Base-by-base conservation (phyloP, 2,888 invertebrate genomes). In the Hedychridium roseum region DNA sequence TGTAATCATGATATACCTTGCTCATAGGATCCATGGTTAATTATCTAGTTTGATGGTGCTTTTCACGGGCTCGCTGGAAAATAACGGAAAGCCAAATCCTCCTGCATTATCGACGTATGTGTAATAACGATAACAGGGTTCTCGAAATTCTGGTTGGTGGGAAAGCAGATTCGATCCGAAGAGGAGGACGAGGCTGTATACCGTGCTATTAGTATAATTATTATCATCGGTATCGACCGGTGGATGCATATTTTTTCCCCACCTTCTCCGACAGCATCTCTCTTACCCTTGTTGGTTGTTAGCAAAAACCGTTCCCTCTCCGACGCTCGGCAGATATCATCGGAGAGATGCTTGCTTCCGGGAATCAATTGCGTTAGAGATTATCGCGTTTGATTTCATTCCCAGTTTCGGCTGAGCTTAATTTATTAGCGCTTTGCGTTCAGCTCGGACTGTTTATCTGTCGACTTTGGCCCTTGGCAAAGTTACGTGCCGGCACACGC, bases 311-410 rank as follows among this genome's bases (percentile, higher is more conserved):
- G 37, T 48, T 37, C 31, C 30, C 17, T 36, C 15, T 40, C 41
- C 31, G 16, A 35, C 34, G 17, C 30, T 15, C 21, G n/a, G 4
- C 14, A 12, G 6, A 37, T 44, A 53, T 31, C 46, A 37, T 45
- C 47, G 55, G 43, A 39, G 47, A 54, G 54, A 49, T 56, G 58
- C 60, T 62, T 61, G 57, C 50, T 55, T 43, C 52, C 36, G 48
- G 50, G 54, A 64, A 69, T 68, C 68, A 66, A 69, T 67, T 62
- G 64, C 62, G 54, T 62, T 60, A 48, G 65, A 69, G 72, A 71
- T 72, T 68, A 72, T 61, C 51, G 53, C 60, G 59, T 69, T 70
- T 66, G 69, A 71, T 71, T 70, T 65, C 60, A 70, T 71, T 68
- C 57, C 59, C 47, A 63, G 56, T 63, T 61, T 55, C 49, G 55